Base-by-base conservation (phyloP, 2,797 vertebrate species). In the Selene dorsalis region DNA sequence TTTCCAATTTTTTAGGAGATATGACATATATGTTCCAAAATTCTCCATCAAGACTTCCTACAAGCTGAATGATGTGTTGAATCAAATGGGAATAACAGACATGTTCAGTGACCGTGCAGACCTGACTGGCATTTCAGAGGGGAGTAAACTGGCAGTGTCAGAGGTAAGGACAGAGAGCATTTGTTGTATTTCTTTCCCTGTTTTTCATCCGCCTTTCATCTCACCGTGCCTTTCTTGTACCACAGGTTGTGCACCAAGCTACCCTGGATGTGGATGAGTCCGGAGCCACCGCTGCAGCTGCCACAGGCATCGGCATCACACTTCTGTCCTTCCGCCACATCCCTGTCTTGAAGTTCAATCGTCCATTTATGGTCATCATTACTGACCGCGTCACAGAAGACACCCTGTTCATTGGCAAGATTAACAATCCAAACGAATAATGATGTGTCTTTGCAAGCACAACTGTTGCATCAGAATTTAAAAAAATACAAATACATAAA, bases 331-430 rank as follows among this genome's bases (percentile, higher is more conserved):
- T 82, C 32, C 88, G 1, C 0, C 0, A 2, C 0, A 0, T 91
- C 75, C 84, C 91, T 4, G 48, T 87, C 12, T 59, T 98, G 75
- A 95, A 82, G 79, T 96, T 96, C 69, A 65, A 97, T 68, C 93
- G 75, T 43, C 96, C 97, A 0, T 98, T 98, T 71, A 94, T 97
- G 80, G 94, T 96, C 16, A 71, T 96, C 74, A 94, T 98, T 79
- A 91, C 80, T 56, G 95, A 97, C 71, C 93, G 93, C 58, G 87
- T 28, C 75, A 93, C 94, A 60, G 91, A 89, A 13, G 79, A 89
- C 56, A 85, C 94, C 6, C 79, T 93, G 16, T 95, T 94, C 59
- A 73, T 94, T 76, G 93, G 92, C 55, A 94, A 93, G 73, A 92
- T 95, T 20, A 39, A 87, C 48, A 94, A 95, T 78, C 93, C 94